These are phyloP conservation scores for Solen grandis DNA, from an alignment of 1,140 invertebrate species.

Conservation along the genomic window DNA sequence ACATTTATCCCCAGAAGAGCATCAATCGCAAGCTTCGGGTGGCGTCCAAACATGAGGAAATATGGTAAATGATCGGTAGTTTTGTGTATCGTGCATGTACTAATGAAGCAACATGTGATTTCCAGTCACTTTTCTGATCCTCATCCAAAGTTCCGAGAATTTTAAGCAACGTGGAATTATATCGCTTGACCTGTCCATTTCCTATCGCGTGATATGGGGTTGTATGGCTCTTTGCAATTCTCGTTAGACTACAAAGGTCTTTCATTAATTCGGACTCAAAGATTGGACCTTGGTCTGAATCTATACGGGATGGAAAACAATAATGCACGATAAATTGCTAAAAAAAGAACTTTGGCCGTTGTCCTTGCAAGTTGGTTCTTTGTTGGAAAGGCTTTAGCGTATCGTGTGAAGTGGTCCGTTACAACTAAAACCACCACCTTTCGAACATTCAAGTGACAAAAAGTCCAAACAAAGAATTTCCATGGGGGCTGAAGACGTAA, in stretches of 20 bases:
- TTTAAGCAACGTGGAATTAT: neutral
- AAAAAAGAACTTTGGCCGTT: conserved; percentile 37
- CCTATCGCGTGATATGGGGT: conserved; percentile 36
- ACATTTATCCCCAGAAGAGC: neutral
- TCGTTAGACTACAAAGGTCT: conserved; percentile 14
- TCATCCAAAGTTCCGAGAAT: neutral
- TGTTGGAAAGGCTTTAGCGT: conserved; percentile 39
- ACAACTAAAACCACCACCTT: conserved; percentile 16
- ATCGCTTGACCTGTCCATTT: too few relatives aligned
- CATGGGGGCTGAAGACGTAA: neutral
- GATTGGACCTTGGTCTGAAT: conserved; percentile 47
- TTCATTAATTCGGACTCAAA: conserved; percentile 39
- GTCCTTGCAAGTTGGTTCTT: too few relatives aligned
- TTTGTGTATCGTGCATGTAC: conserved; percentile 13
- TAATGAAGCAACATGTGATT: too few relatives aligned
- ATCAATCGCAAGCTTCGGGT: conserved; percentile 5
- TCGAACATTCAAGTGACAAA: conserved; percentile 16
- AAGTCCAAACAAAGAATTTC: conserved; percentile 12
- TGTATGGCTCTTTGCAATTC: conserved; percentile 2
- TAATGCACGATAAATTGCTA: conserved; percentile 34
- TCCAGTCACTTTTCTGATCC: too few relatives aligned
- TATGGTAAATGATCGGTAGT: conserved; percentile 12
- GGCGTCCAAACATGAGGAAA: conserved; percentile 9
- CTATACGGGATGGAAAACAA: conserved; percentile 16
- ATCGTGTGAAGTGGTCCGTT: conserved; percentile 47